These are phyloP conservation scores for Epiblema foenella DNA, from an alignment of 2,888 invertebrate genomes.

Conservation along the genomic window DNA sequence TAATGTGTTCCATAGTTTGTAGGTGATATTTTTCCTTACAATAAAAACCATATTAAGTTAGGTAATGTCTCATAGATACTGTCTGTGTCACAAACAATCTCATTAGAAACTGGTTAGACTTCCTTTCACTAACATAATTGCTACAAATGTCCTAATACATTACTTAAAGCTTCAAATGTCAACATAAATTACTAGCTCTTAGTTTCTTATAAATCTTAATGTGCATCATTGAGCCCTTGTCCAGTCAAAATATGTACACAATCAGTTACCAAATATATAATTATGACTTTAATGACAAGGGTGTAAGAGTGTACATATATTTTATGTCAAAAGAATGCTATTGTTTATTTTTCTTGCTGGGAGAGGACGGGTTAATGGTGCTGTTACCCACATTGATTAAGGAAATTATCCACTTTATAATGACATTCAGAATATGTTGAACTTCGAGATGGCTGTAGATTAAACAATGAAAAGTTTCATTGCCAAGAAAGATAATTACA, in stretches of 20 bases:
- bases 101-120: conserved; percentile 38
- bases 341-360: no score
- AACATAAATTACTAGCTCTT: not conserved
- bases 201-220: no score
- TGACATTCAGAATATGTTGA: not conserved
- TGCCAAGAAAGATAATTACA: not conserved
- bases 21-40: conserved; percentile 1
- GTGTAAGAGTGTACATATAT: no score
- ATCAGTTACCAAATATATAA: no score
- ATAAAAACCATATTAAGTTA: conserved; percentile 26
- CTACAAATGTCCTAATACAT: not conserved
- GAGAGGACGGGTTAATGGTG: no score
- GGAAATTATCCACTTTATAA: not conserved
- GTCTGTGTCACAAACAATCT: conserved; percentile 19
- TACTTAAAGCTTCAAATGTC: conserved; percentile 5
- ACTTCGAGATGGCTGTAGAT: not conserved
- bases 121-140: conserved; percentile 34
- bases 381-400: no score
- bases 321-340: no score
- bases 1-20: not conserved
- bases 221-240: no score
- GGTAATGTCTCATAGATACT: conserved; percentile 9
- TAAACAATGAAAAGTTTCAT: not conserved
- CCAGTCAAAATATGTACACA: no score
- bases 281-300: no score